Evolutionary conservation across 30 jellyfish, hydroid and myxozoan species (phyloP), one percentile per base, ranked within the genome.

Genomic region (Haliclystus octoradiatus): DNA sequence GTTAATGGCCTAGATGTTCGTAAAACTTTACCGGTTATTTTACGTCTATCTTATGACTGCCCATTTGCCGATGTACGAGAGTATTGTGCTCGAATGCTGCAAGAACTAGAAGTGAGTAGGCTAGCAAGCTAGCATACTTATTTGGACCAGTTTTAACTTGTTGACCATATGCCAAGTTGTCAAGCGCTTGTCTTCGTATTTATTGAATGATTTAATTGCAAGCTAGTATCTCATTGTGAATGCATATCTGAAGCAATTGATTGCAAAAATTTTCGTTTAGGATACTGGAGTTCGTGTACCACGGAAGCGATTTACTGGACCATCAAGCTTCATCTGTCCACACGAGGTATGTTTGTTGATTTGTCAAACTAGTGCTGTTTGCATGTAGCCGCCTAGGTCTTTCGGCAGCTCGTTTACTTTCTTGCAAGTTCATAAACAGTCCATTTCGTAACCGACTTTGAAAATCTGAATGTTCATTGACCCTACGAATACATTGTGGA

Each of bases 31-130:
- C 95, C 95, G 1, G 84, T 81, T 31, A 51, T 89, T 2, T 57
- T 89, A 49, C 50, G 98, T 34, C 78, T 89, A 1, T 77, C 95
- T 15, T 77, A 81, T 46, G 98, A 89, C 52, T 82, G 95, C 57
- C 98, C 98, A 0, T 89, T 89, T 63, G 82, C 81, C 1, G 98
- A 89, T 76, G 98, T 89, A 34, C 70, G 98, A 33, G 94, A 76
- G 65, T 64, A 79, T 19, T 89, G 95, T 62, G 84, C 91, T 34
- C 57, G 84, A 52, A 81, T 89, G 33, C 70, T 89, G 22, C 82
- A 71, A 70, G 88, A 82, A 31, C 92, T 89, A 2, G 98, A 89
- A 93, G 98, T 89, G 52, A 52, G 94, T 40, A 40, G 19, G 14
- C n/a, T n/a, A n/a, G n/a, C n/a, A n/a, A n/a, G n/a, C n/a, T n/a